These are phyloP conservation scores for Plebejus anna DNA, from an alignment of 2,888 invertebrate genomes.

Conservation along the genomic window DNA sequence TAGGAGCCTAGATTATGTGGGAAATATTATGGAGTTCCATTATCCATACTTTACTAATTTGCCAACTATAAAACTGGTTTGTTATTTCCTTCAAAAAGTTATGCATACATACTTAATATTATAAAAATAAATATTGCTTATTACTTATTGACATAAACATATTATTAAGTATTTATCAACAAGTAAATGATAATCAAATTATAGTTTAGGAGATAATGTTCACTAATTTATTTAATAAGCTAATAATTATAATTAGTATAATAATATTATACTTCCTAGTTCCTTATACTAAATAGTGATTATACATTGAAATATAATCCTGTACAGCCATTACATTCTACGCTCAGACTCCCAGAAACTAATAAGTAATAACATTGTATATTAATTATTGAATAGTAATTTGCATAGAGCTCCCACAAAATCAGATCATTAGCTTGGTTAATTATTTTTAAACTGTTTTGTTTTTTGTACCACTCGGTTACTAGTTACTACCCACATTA, in stretches of 20 bases:
- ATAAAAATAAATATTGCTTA: not conserved
- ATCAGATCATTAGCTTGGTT: not conserved
- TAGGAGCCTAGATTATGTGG: too few relatives aligned
- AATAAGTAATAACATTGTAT: not conserved
- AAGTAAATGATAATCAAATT: not conserved
- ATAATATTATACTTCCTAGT: conserved; percentile 5
- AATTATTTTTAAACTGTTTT: not conserved
- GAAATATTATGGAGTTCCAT: too few relatives aligned
- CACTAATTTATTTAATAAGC: not conserved
- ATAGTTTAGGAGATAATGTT: not conserved
- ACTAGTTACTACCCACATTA: not conserved
- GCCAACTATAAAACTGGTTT: not conserved
- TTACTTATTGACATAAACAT: not conserved
- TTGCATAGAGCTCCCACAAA: not conserved
- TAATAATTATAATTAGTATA: not conserved
- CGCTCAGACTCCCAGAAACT: not conserved
- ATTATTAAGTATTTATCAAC: not conserved
- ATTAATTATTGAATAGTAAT: not conserved
- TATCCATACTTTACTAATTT: too few relatives aligned
- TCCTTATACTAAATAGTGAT: not conserved
- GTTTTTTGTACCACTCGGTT: not conserved
- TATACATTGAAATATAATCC: not conserved
- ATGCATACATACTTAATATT: too few relatives aligned
- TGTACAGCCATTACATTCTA: not conserved
- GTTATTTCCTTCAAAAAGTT: too few relatives aligned